phyloP scores from a whole-genome alignment of 2,888 invertebrate genomes.

The Pollenia angustigena region DNA sequence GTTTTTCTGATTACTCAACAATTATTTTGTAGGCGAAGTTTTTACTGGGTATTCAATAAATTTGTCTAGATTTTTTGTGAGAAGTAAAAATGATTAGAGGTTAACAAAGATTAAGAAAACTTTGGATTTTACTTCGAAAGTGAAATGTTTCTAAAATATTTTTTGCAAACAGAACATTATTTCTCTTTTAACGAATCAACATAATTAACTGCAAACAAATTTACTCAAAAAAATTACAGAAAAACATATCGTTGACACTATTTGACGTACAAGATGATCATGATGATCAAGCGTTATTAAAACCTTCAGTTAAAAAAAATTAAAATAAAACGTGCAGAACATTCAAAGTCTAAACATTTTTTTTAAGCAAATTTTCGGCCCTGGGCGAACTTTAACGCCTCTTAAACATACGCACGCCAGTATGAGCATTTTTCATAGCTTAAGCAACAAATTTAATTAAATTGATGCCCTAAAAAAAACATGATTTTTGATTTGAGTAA shows the following conservation, averaged over 20 bases:
- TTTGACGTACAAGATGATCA: conserved; percentile 6
- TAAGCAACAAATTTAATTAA: background rate
- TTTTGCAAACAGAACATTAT: background rate
- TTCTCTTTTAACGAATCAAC: background rate
- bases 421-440: background rate
- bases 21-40: no score
- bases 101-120: no score
- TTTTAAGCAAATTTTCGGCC: background rate
- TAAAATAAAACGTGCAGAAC: conserved; percentile 6
- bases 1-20: no score
- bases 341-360: conserved; percentile 14
- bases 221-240: background rate
- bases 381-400: conserved; percentile 47
- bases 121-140: no score
- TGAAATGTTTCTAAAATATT: no score
- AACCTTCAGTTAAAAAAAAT: background rate
- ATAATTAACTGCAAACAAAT: conserved; percentile 9
- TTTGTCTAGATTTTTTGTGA: no score
- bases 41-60: no score
- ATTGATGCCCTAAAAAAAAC: background rate
- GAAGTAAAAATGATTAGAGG: no score
- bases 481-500: background rate
- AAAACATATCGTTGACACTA: conserved; percentile 40
- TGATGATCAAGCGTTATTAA: background rate
- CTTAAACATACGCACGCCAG: conserved; percentile 10